Evolutionary conservation across 2,797 vertebrate species (phyloP), one percentile per base, ranked within the genome.

Genomic region (Takifugu rubripes): DNA sequence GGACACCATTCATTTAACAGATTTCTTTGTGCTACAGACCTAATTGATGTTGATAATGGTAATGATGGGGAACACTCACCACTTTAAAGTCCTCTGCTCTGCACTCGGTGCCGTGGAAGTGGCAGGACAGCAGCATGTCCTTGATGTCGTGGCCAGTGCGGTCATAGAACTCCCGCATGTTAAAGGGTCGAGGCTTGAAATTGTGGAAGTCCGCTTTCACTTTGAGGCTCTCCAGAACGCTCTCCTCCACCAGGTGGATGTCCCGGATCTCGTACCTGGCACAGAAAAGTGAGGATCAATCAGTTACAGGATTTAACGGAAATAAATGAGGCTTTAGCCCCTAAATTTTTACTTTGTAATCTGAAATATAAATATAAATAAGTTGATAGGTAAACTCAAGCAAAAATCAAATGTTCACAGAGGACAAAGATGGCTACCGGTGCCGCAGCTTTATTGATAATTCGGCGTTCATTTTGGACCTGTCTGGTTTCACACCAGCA

Each of bases 141-240:
- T 84, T 88, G 74, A 99, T 95, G 85, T 98, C 95, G 0, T 99
- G 97, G 11, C 97, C 97, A 0, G 96, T 95, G 0, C 97, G 93
- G 75, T 97, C 95, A 0, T 96, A 98, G 73, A 99, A 99, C 66
- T 99, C 97, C 3, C 93, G 74, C 97, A 99, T 99, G 89, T 97
- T 99, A 87, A 99, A 99, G 27, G 95, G 96, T 17, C 94, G 93
- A 21, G 97, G 95, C 64, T 99, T 99, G 89, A 96, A 99, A 79
- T 94, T 95, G 36, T 94, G 94, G 85, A 99, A 99, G 82, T 99
- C 96, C 0, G 97, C 93, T 82, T 96, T 98, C 75, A 94, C 92
- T 79, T 96, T 94, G 31, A 99, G 88, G 72, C 93, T 93, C 81
- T 98, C 96, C 88, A 99, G 88, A 52, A 98, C 94, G 60, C 92